phyloP scores from a whole-genome alignment of 1,140 invertebrate species.

The Dolichoris vasculosae region DNA sequence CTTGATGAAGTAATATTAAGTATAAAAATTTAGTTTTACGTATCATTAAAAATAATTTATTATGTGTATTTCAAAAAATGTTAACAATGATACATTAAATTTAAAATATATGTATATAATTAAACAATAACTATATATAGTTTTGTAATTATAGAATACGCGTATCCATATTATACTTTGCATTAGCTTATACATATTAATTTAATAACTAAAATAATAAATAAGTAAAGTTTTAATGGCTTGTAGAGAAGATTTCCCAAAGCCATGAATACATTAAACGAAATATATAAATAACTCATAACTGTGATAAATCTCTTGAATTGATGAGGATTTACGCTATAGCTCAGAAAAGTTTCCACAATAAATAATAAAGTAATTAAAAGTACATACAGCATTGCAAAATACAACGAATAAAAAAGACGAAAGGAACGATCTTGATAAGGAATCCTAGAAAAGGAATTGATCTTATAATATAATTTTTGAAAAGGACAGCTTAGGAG shows the following conservation, averaged over 20 bases:
- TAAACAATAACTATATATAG: slow-evolving; percentile 11
- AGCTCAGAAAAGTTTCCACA: neutral
- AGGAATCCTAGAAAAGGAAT: neutral
- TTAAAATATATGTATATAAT: neutral
- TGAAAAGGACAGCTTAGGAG: neutral
- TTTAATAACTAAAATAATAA: slow-evolving; percentile 38
- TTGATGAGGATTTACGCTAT: slow-evolving; percentile 20
- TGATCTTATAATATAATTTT: slow-evolving; percentile 25
- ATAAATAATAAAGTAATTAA: slow-evolving; percentile 26
- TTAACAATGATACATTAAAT: neutral
- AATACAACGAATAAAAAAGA: neutral
- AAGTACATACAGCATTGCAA: neutral
- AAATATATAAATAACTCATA: slow-evolving; percentile 33
- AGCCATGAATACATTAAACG: slow-evolving; percentile 8
- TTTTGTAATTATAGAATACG: neutral
- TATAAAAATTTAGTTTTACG: neutral
- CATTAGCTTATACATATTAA: slow-evolving; percentile 40
- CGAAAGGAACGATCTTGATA: neutral
- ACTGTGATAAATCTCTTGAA: slow-evolving; percentile 23
- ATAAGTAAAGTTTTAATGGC: slow-evolving; percentile 37
- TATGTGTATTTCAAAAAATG: neutral
- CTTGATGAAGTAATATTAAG: neutral
- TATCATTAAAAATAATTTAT: neutral
- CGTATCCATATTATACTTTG: slow-evolving; percentile 15
- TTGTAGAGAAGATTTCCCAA: neutral